A percentile compares a stretch with the other conserved stretches of the same genome.
Conservation (phyloP, 2,888 invertebrate genomes). For the Nemapogon koenigi region DNA sequence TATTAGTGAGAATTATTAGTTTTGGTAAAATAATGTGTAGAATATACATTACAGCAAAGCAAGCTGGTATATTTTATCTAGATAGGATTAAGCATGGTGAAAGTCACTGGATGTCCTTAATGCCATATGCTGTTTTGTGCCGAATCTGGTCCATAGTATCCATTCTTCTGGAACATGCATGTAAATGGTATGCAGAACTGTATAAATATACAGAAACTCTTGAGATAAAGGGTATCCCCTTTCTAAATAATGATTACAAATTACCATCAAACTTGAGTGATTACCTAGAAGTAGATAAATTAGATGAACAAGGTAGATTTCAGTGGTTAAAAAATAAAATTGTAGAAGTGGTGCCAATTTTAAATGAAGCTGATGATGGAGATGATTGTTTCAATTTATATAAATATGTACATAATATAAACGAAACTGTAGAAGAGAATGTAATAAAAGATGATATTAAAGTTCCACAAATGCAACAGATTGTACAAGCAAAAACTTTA, state of each 20-base stretch:
- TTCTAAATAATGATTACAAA: constrained; percentile 47
- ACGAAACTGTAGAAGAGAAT: constrained; percentile 17
- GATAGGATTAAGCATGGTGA: constrained; percentile 59
- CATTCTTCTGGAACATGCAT: constrained; percentile 47
- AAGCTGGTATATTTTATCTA: constrained; percentile 55
- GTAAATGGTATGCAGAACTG: constrained; percentile 57
- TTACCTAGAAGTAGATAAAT: constrained; percentile 55
- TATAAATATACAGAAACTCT: constrained; percentile 38
- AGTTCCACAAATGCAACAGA: constrained; percentile 11
- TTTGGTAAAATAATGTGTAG: constrained; percentile 63
- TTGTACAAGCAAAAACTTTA: constrained; percentile 6
- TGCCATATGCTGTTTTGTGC: constrained; percentile 60
- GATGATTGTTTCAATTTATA: constrained; percentile 34
- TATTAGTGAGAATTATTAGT: constrained; percentile 57
- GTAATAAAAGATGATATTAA: constrained; percentile 9
- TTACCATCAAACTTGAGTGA: constrained; percentile 48
- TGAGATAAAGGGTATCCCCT: constrained; percentile 43
- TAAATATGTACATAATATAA: constrained; percentile 36
- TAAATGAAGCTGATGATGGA: constrained; percentile 28
- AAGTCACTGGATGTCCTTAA: constrained; percentile 59
- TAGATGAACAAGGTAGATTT: constrained; percentile 43
- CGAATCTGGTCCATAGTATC: constrained; percentile 60
- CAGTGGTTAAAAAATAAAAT: constrained; percentile 36
- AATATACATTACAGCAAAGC: constrained; percentile 48
- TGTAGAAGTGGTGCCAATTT: constrained; percentile 22